Base-by-base conservation (phyloP, 2,888 invertebrate species). In the Aethes cnicana region DNA sequence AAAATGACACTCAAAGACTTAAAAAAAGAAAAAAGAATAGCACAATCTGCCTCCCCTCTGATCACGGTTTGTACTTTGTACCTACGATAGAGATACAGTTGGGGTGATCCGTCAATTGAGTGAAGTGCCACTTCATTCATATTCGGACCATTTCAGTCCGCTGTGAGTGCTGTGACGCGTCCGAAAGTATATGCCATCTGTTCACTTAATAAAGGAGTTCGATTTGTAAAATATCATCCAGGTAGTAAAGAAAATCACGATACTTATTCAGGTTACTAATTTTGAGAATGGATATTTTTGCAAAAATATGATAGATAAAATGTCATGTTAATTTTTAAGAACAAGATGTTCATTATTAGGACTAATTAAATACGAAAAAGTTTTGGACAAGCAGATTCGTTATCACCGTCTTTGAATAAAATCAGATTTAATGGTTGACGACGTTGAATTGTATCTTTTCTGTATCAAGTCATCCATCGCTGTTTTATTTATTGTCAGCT, bases 61-160 rank as follows among this genome's bases (percentile, higher is more conserved):
- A 23, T 39, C 39, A 39, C 39, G 25, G 14, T 8, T 23, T 23
- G 23, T 25, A 21, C n/a, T 8, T 17, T 17, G 21, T 9, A 35
- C 11, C 23, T 25, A 11, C 25, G 23, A 23, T 39, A 25, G 7
- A 25, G 25, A 16, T 4, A 16, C 26, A 36, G n/a, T n/a, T n/a
- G 21, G 39, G 39, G 39, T 39, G 39, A 39, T 39, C 25, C 39
- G 25, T 21, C 39, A 39, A 39, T 39, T 9, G 39, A 39, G 25
- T 25, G 9, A 3, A 37, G 39, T 25, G 39, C 23, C 39, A 23
- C 25, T 39, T 39, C 39, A 39, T 39, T 39, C 39, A 39, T 39
- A 39, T 39, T 39, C 39, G 39, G 39, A 9, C 25, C 16, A 39
- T 39, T 25, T 39, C 16, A 11, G 25, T 25, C n/a, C 6, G 5